Conservation (phyloP, 2,113 vertebrate species). For the Tachycineta bicolor region DNA sequence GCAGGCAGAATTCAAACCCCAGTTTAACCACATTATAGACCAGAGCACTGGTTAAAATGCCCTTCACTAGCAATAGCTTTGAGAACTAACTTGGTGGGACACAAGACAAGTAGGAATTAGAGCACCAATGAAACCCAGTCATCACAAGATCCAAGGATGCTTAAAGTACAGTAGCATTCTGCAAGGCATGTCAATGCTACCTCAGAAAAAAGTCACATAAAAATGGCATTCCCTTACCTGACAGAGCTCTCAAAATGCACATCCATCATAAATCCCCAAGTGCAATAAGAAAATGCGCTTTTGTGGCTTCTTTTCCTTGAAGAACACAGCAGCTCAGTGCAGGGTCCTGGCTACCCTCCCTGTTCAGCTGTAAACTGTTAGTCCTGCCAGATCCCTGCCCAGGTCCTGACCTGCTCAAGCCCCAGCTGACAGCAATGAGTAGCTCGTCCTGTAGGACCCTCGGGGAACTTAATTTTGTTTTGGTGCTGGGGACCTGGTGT, state of each 20-base stretch:
- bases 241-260: not conserved
- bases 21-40: not conserved
- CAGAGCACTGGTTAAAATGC: not conserved
- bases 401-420: not conserved
- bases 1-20: not conserved
- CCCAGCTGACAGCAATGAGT: not conserved
- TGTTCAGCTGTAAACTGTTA: not conserved
- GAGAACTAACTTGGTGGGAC: not conserved
- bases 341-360: not conserved
- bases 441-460: not conserved
- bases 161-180: not conserved
- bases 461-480: not conserved
- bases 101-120: not conserved
- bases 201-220: not conserved
- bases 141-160: not conserved
- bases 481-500: not conserved
- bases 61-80: not conserved
- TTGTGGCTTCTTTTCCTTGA: not conserved
- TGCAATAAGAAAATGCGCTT: not conserved
- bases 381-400: not conserved
- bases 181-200: not conserved
- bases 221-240: not conserved
- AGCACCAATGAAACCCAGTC: not conserved
- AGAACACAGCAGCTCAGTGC: not conserved
- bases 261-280: no score